Conservation (phyloP, 2,113 vertebrate species). For the Pachycephala philippinensis region DNA sequence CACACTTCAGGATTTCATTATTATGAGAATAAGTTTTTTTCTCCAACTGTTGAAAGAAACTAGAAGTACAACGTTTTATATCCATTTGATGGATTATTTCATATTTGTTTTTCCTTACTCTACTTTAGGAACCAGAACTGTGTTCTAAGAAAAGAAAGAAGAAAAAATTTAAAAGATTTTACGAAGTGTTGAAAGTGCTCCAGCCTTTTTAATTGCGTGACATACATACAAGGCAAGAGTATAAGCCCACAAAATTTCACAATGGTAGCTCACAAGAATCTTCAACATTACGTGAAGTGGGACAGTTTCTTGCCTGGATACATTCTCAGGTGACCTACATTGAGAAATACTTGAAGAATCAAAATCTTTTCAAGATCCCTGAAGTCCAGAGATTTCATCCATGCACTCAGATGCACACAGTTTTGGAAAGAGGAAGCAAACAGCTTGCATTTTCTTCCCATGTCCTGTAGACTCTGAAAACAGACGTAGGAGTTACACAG, state of each 20-base stretch:
- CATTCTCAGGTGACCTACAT: not conserved
- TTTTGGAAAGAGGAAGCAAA: not conserved
- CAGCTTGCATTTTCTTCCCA: not conserved
- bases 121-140: not conserved
- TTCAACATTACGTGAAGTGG: not conserved
- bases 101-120: not conserved
- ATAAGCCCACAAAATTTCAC: not conserved
- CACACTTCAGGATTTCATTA: slow-evolving; percentile 14
- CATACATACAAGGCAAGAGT: not conserved
- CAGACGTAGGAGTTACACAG: not conserved
- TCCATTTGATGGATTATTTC: not conserved
- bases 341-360: not conserved
- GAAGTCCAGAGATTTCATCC: not conserved
- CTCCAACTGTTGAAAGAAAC: not conserved
- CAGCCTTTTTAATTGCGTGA: not conserved
- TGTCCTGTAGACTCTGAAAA: not conserved
- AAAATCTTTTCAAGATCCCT: not conserved
- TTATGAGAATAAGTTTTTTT: not conserved
- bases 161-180: not conserved
- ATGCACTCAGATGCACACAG: not conserved
- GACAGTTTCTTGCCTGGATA: not conserved
- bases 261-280: not conserved
- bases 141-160: not conserved
- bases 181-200: not conserved
- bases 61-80: not conserved